phyloP scores from a whole-genome alignment of 2,113 vertebrate species.

The Psittacula cyanocephala region DNA sequence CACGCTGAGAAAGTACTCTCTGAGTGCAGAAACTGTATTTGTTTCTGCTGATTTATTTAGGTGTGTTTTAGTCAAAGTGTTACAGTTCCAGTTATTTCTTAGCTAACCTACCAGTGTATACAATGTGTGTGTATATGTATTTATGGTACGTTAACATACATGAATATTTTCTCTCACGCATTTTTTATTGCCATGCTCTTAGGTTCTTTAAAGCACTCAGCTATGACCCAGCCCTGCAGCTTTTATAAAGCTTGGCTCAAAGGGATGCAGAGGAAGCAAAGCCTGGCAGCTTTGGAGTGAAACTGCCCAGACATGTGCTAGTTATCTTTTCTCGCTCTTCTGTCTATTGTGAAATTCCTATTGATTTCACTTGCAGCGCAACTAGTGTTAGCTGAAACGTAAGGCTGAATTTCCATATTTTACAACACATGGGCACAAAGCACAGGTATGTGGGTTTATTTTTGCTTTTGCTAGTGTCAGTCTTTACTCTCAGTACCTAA shows the following conservation, averaged over 20 bases:
- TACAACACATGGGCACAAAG: rapidly evolving
- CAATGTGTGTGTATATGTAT: rapidly evolving
- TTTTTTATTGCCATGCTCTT: not conserved
- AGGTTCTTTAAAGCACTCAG: not conserved
- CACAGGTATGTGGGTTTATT: not conserved
- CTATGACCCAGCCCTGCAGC: not conserved
- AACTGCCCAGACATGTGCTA: not conserved
- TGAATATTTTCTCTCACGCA: not conserved
- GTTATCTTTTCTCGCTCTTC: not conserved
- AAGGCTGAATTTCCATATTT: not conserved
- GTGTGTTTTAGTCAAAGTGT: not conserved
- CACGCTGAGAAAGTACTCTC: not conserved
- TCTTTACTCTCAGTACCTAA: not conserved
- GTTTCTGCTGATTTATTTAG: not conserved
- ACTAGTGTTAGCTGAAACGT: not conserved
- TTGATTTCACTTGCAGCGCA: not conserved
- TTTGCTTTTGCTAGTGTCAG: not conserved
- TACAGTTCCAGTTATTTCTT: not conserved
- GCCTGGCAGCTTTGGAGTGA: not conserved
- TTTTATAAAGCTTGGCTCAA: not conserved
- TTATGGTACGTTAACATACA: not conserved
- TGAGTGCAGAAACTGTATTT: not conserved
- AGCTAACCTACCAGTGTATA: not conserved
- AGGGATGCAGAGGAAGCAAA: not conserved
- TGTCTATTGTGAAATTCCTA: not conserved